These are phyloP conservation scores for Thamnophis sirtalis DNA, from an alignment of 2,113 vertebrate species.

Conservation along the genomic window DNA sequence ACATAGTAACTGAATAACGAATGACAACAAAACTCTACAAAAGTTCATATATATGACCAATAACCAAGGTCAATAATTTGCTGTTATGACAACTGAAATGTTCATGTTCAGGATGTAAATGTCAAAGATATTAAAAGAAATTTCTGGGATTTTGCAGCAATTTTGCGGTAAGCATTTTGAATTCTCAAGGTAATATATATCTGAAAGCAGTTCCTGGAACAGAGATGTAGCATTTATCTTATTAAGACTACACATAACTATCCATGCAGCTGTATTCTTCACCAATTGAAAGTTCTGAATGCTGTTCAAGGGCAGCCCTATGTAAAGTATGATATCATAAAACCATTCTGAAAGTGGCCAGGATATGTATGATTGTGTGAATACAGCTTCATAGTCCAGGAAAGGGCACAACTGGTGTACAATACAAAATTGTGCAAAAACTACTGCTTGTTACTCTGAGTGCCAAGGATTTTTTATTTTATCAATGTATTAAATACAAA, in stretches of 20 bases:
- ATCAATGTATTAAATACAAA: too few species aligned
- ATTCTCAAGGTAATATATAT: not conserved
- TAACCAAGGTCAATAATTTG: conserved; percentile 48
- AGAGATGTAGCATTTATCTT: not conserved
- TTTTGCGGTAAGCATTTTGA: not conserved
- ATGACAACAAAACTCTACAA: conserved; percentile 47
- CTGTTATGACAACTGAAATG: conserved; percentile 29
- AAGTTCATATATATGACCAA: not conserved
- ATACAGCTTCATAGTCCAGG: not conserved
- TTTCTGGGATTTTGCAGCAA: not conserved
- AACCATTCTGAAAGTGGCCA: not conserved
- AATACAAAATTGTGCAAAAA: not conserved
- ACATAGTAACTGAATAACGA: conserved; percentile 28
- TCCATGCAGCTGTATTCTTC: not conserved
- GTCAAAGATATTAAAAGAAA: conserved; percentile 19
- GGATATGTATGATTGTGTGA: not conserved
- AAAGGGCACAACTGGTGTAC: not conserved
- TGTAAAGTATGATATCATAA: not conserved
- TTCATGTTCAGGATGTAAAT: conserved; percentile 27
- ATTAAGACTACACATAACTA: not conserved
- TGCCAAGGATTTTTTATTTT: too few species aligned
- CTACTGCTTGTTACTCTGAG: too few species aligned
- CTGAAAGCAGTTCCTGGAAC: not conserved
- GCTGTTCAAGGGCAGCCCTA: not conserved
- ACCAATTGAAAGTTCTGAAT: not conserved